These are phyloP conservation scores for Dendrophyllia cribrosa DNA, from an alignment of 64 coral and sea anemone genomes.

Conservation along the genomic window DNA sequence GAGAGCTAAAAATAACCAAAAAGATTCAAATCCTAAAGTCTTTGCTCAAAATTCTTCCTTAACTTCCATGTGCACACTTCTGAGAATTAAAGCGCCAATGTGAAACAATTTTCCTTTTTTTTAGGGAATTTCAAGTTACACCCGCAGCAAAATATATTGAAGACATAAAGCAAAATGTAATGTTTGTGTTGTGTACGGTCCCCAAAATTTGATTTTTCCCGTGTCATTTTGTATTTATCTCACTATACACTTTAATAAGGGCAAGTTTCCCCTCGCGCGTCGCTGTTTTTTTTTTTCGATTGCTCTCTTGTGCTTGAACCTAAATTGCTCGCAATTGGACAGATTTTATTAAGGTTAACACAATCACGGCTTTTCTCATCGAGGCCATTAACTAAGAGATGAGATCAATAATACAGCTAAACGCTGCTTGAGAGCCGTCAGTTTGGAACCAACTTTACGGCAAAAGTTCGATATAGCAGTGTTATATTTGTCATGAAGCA, in stretches of 20 bases:
- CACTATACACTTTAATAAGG: too few relatives aligned
- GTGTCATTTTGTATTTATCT: not conserved
- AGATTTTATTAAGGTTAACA: not conserved
- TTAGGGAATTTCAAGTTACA: too few relatives aligned
- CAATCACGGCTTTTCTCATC: not conserved
- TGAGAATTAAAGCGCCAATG: not conserved
- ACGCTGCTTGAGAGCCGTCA: not conserved
- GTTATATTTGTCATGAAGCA: not conserved
- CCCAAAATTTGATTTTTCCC: not conserved
- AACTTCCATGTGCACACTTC: not conserved
- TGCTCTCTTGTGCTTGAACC: not conserved
- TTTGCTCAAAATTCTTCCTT: not conserved
- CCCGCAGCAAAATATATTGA: too few relatives aligned
- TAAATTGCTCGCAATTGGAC: not conserved
- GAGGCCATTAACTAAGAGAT: not conserved
- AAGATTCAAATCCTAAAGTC: not conserved
- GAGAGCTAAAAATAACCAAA: slow-evolving; percentile 70
- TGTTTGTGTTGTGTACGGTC: not conserved
- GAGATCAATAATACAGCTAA: slow-evolving; percentile 1
- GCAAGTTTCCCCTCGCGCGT: too few relatives aligned
- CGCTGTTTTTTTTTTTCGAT: not conserved
- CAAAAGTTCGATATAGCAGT: not conserved
- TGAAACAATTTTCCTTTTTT: not conserved
- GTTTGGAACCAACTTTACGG: not conserved
- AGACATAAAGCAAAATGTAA: not conserved